These are phyloP conservation scores for Stenotaenia linearis DNA, from an alignment of 2,888 invertebrate species.

Conservation along the genomic window DNA sequence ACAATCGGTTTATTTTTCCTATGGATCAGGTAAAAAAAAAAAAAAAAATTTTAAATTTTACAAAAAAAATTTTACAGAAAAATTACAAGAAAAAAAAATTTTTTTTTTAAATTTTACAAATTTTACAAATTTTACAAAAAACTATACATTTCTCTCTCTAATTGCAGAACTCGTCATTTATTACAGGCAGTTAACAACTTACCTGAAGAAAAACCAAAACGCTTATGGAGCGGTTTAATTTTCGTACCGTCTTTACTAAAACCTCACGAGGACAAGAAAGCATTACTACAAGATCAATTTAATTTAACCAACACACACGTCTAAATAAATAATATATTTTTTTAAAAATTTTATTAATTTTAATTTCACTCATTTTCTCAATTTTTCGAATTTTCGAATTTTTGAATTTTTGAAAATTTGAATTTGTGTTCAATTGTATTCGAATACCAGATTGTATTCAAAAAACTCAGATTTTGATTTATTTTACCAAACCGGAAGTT, in stretches of 20 bases:
- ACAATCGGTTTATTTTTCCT: background rate
- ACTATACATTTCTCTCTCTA: background rate
- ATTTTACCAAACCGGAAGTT: background rate
- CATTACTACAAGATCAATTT: background rate
- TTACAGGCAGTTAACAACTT: background rate
- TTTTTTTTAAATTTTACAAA: background rate
- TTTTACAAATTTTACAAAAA: background rate
- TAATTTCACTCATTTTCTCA: no score
- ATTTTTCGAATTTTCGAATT: no score
- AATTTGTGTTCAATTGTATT: no score
- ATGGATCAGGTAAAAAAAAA: background rate
- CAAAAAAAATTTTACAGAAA: no score
- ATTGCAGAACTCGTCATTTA: background rate
- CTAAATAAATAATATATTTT: no score
- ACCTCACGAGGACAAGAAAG: background rate
- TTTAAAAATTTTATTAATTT: no score
- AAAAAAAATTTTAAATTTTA: no score
- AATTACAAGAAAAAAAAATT: no score
- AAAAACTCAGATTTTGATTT: background rate
- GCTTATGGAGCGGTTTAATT: background rate
- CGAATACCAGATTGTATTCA: background rate
- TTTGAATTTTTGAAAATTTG: no score
- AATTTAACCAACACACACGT: background rate
- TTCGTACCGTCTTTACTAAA: background rate
- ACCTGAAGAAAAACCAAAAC: no score